Conservation (phyloP, 2,888 invertebrate species). For the Spisula subtruncata region DNA sequence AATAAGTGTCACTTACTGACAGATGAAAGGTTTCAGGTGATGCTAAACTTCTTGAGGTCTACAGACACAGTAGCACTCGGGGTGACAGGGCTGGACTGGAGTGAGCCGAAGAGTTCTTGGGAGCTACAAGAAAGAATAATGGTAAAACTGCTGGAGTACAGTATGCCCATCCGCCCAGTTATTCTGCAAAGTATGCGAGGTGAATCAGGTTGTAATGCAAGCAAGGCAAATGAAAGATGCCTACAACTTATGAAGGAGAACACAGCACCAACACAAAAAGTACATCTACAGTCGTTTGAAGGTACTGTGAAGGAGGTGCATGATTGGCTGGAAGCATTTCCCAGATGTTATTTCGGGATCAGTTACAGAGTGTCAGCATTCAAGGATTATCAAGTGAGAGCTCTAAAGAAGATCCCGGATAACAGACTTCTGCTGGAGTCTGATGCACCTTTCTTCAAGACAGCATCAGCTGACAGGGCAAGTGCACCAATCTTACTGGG, state of each 20-base stretch:
- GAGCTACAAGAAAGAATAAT: background rate
- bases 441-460: slow-evolving; percentile 30
- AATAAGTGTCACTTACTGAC: slow-evolving; percentile 35
- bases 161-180: slow-evolving; percentile 23
- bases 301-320: background rate
- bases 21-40: background rate
- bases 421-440: slow-evolving; percentile 31
- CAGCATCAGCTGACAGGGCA: background rate
- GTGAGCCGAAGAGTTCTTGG: background rate
- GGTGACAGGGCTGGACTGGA: slow-evolving; percentile 24
- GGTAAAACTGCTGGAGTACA: background rate
- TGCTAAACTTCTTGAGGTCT: slow-evolving; percentile 4
- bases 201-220: background rate
- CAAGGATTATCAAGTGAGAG: slow-evolving; percentile 8
- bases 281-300: no score
- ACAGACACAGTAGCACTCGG: slow-evolving; percentile 8
- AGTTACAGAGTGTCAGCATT: background rate
- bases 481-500: slow-evolving; percentile 20
- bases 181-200: slow-evolving; percentile 18
- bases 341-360: slow-evolving; percentile 25
- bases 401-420: background rate
- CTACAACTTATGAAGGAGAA: no score
- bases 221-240: background rate
- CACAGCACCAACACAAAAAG: no score
- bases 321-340: background rate